Conservation (phyloP, 2,113 vertebrate species). For the Mesoclemmys tuberculata region DNA sequence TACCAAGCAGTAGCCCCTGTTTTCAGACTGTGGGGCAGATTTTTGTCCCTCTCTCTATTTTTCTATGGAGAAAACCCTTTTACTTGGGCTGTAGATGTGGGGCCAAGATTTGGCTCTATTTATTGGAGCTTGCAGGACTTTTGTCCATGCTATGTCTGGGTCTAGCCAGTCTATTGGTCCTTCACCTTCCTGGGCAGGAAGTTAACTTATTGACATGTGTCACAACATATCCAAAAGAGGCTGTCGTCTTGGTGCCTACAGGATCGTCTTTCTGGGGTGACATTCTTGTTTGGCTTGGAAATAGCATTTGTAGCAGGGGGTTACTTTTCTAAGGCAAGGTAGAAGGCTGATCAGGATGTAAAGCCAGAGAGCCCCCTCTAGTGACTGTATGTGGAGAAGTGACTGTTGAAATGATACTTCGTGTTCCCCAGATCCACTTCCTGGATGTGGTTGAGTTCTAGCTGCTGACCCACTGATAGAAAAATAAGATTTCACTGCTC, state of each 20-base stretch:
- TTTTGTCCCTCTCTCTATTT: background rate
- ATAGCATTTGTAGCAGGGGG: too few species aligned
- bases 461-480: background rate
- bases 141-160: too few species aligned
- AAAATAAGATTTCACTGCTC: background rate
- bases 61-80: background rate
- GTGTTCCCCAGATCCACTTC: background rate
- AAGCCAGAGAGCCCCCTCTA: background rate
- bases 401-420: background rate
- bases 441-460: background rate
- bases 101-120: too few species aligned
- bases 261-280: background rate
- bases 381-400: background rate
- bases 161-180: too few species aligned
- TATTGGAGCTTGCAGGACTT: too few species aligned
- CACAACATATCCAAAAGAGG: background rate
- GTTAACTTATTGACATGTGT: background rate
- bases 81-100: background rate
- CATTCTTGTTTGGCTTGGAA: background rate
- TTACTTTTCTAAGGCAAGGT: too few species aligned
- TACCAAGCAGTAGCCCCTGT: background rate
- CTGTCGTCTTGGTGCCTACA: background rate
- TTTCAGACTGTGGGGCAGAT: fast-evolving
- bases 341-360: background rate
- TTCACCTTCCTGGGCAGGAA: background rate